Percentiles rank a stretch among this genome's conserved stretches.
Evolutionary conservation across 2,888 invertebrate genomes (phyloP).

Genomic region (Eristalis pertinax): DNA sequence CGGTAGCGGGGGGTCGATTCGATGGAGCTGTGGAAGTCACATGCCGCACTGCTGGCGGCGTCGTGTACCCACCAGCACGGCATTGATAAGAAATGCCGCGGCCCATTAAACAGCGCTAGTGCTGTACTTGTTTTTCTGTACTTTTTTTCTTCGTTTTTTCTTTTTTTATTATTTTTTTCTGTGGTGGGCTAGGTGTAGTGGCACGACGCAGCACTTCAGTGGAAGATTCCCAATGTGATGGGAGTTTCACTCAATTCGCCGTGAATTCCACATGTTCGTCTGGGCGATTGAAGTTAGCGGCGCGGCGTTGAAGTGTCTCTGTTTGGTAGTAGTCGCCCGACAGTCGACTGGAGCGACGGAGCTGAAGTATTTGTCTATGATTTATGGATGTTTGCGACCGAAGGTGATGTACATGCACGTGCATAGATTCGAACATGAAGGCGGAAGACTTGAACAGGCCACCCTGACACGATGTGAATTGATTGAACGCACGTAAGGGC

Average conservation of each 20-base stretch:
- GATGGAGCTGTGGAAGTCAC: not conserved
- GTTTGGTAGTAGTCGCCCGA: not conserved
- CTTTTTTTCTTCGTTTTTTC: slow-evolving; percentile 7
- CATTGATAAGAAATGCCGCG: slow-evolving; percentile 67
- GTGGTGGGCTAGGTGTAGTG: slow-evolving; percentile 27
- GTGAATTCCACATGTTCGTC: slow-evolving; percentile 55
- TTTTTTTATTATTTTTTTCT: slow-evolving; percentile 20
- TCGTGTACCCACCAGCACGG: slow-evolving; percentile 61
- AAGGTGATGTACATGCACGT: not conserved
- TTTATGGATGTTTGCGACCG: not conserved
- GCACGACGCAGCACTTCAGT: slow-evolving; percentile 49
- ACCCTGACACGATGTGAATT: not conserved
- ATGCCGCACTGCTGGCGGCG: slow-evolving; percentile 36
- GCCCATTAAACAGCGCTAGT: slow-evolving; percentile 64
- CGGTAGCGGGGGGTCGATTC: not conserved
- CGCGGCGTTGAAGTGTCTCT: not conserved
- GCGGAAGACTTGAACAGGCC: not conserved
- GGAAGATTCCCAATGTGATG: slow-evolving; percentile 60
- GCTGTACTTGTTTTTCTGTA: slow-evolving; percentile 41
- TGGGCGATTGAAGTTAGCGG: slow-evolving; percentile 44
- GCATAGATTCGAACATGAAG: not conserved
- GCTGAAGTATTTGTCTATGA: not conserved
- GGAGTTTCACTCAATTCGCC: slow-evolving; percentile 50
- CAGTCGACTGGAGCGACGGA: not conserved
- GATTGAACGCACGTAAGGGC: too few relatives aligned